Evolutionary conservation across 2,888 invertebrate species (phyloP).

Genomic region (Cephalotes varians): DNA sequence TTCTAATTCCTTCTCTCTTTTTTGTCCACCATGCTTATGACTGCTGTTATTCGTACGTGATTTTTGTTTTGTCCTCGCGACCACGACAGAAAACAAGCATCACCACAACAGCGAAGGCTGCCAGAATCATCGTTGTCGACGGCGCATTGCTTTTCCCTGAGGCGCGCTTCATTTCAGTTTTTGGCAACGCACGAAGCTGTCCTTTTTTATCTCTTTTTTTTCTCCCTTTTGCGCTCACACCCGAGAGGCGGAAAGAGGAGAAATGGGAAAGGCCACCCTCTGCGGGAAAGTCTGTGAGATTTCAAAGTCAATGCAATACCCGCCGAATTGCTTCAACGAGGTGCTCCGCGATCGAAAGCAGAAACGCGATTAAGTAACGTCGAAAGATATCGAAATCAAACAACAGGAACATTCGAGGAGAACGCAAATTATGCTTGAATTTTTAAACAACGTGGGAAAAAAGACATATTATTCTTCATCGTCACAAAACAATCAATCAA

Average conservation of each 20-base stretch:
- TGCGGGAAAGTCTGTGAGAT: not conserved
- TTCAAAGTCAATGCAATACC: slow-evolving; percentile 67
- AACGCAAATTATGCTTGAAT: slow-evolving; percentile 23
- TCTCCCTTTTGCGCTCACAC: not conserved
- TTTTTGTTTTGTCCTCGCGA: slow-evolving; percentile 67
- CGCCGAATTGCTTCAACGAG: slow-evolving; percentile 75
- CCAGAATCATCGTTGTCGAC: slow-evolving; percentile 66
- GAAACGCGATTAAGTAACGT: slow-evolving; percentile 73
- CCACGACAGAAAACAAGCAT: slow-evolving; percentile 59
- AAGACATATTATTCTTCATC: not conserved
- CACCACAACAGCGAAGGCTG: slow-evolving; percentile 51
- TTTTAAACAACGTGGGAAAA: not conserved
- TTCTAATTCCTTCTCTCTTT: not conserved
- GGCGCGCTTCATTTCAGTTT: slow-evolving; percentile 77
- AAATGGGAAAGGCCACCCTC: no score
- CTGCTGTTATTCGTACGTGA: slow-evolving; percentile 59
- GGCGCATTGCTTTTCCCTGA: slow-evolving; percentile 51
- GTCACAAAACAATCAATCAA: not conserved
- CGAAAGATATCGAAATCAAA: slow-evolving; percentile 44
- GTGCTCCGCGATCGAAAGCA: slow-evolving; percentile 74
- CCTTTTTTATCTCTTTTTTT: slow-evolving; percentile 32
- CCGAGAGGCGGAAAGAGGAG: not conserved
- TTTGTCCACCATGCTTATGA: not conserved
- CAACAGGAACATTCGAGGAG: slow-evolving; percentile 36
- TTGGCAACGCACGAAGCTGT: slow-evolving; percentile 69